Conservation (phyloP, 2,888 invertebrate species). For the Polydrusus pterygomalis region DNA sequence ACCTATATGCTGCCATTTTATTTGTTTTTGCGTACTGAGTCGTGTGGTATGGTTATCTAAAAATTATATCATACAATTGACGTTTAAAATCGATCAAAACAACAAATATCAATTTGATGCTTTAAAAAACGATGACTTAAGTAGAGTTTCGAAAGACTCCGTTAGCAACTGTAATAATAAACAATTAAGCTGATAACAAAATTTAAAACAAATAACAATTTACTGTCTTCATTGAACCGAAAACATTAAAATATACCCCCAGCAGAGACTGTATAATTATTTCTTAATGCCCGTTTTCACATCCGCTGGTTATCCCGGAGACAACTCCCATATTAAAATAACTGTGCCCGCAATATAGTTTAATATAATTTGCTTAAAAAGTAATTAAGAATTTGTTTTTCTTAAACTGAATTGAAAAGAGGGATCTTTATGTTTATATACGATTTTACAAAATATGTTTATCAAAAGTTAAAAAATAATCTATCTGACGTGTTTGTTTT, state of each 20-base stretch:
- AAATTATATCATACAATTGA: not conserved
- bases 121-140: slow-evolving; percentile 5
- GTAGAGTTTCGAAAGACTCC: slow-evolving; percentile 25
- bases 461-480: not conserved
- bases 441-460: slow-evolving; percentile 2
- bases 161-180: slow-evolving; percentile 3
- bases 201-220: slow-evolving; percentile 29
- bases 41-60: no score
- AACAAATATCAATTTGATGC: slow-evolving; percentile 20
- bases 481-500: not conserved
- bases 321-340: not conserved
- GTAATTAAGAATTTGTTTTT: not conserved
- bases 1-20: no score
- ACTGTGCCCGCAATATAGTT: not conserved
- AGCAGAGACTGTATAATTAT: slow-evolving; percentile 32
- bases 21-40: no score
- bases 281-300: slow-evolving; percentile 8
- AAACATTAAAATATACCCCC: slow-evolving; percentile 35
- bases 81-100: not conserved
- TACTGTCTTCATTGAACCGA: slow-evolving; percentile 44
- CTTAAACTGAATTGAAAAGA: not conserved
- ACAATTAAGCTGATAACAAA: slow-evolving; percentile 29
- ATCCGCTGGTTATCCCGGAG: not conserved
- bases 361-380: not conserved
- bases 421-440: not conserved